Evolutionary conservation across 2,113 vertebrate species (phyloP).

Genomic region (pig (Sus scrofa)): DNA sequence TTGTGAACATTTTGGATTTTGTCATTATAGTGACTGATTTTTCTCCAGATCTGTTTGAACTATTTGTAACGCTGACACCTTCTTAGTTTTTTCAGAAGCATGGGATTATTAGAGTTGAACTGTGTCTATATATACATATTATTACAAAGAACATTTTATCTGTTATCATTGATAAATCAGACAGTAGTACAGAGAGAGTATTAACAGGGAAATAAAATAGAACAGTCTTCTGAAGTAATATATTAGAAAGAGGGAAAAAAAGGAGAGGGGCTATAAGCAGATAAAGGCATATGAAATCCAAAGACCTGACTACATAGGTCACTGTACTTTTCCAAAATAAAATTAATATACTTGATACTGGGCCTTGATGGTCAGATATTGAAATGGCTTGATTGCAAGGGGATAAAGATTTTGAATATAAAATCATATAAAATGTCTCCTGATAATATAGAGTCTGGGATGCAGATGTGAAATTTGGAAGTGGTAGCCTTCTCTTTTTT

Average conservation of each 20-base stretch:
- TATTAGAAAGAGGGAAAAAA: background rate
- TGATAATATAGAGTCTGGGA: background rate
- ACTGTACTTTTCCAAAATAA: constrained; percentile 34
- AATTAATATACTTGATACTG: background rate
- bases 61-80: constrained; percentile 46
- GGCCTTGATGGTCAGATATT: background rate
- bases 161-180: background rate
- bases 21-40: constrained; percentile 56
- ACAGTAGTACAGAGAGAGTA: background rate
- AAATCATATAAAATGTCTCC: constrained; percentile 31
- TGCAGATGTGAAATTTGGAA: background rate
- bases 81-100: constrained; percentile 55
- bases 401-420: constrained; percentile 27
- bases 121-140: background rate
- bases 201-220: constrained; percentile 60
- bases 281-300: constrained; percentile 12
- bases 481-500: background rate
- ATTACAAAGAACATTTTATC: constrained; percentile 9
- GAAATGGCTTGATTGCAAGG: constrained; percentile 22
- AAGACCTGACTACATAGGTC: constrained; percentile 7
- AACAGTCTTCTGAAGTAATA: constrained; percentile 37
- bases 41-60: constrained; percentile 61
- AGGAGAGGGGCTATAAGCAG: background rate
- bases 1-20: constrained; percentile 66
- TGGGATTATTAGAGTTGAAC: constrained; percentile 55